These are phyloP conservation scores for Clarias platycephalus DNA, from an alignment of 2,797 vertebrate genomes.

Conservation along the genomic window DNA sequence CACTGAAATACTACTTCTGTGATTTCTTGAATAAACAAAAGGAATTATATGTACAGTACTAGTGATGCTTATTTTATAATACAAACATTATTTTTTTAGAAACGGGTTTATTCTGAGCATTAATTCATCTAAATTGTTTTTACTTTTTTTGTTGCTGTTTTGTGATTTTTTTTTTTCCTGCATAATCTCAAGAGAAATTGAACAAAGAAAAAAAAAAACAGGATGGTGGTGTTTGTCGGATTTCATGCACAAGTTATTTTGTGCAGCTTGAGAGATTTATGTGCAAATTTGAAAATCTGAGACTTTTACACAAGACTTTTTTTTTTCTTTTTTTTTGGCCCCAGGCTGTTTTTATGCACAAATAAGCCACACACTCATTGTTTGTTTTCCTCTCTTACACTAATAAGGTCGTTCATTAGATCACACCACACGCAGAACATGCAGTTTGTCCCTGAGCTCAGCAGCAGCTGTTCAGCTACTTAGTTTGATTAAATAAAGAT, in stretches of 20 bases:
- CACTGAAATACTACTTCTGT: neutral
- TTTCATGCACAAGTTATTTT: neutral
- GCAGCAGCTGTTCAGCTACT: conserved; percentile 39
- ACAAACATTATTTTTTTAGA: too few relatives aligned
- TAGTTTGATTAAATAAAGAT: conserved; percentile 46
- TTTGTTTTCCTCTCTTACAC: neutral
- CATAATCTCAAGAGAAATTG: neutral
- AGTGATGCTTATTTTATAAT: neutral
- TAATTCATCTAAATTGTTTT: neutral
- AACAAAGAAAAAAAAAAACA: neutral
- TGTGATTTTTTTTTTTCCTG: neutral
- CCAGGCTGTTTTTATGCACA: neutral
- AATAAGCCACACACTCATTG: neutral
- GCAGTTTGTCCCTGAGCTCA: conserved; percentile 30
- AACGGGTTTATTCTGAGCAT: neutral
- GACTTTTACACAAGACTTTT: neutral
- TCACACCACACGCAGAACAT: neutral
- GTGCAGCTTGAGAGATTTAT: neutral
- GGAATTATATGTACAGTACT: neutral
- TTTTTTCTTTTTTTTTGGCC: neutral
- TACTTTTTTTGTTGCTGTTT: neutral
- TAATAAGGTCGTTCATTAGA: conserved; percentile 29
- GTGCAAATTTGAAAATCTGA: neutral
- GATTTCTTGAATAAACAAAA: neutral
- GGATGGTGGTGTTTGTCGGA: neutral